Percentiles rank a stretch among this genome's conserved stretches.
phyloP scores from a whole-genome alignment of 2,888 invertebrate genomes.

The Tenthredo amoena region DNA sequence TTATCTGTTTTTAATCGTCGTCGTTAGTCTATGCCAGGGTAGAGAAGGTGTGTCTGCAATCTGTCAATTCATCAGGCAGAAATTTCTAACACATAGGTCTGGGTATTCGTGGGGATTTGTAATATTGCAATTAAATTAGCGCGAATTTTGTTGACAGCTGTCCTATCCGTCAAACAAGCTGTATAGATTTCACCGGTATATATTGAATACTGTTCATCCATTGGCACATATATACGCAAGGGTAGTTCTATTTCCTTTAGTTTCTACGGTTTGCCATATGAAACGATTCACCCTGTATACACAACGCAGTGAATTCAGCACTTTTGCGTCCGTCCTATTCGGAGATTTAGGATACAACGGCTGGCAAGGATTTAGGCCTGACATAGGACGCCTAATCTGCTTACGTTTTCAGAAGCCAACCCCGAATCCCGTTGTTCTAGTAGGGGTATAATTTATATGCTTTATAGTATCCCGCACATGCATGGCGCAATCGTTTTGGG shows the following conservation, averaged over 20 bases:
- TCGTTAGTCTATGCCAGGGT: not conserved
- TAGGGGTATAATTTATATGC: slow-evolving; percentile 9
- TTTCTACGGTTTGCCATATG: not conserved
- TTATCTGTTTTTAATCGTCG: slow-evolving; percentile 26
- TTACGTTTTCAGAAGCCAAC: slow-evolving; percentile 38
- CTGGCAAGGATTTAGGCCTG: slow-evolving; percentile 29
- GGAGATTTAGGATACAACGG: slow-evolving; percentile 38
- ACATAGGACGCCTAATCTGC: slow-evolving; percentile 35
- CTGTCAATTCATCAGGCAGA: not conserved
- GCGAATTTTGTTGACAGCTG: not conserved
- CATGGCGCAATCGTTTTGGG: slow-evolving; percentile 19
- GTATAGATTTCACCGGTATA: not conserved
- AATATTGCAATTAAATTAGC: not conserved
- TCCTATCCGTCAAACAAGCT: not conserved
- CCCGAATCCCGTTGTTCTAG: slow-evolving; percentile 19
- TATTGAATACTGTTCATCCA: not conserved
- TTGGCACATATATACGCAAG: not conserved
- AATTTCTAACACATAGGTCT: not conserved
- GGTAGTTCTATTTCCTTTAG: not conserved
- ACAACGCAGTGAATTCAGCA: slow-evolving; percentile 33
- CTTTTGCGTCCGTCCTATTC: slow-evolving; percentile 21
- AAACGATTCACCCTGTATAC: not conserved
- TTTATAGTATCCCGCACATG: not conserved
- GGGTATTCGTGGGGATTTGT: not conserved
- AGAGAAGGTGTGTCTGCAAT: slow-evolving; percentile 5